These are phyloP conservation scores for Nymphalis c-album DNA, from an alignment of 2,888 invertebrate species.

Conservation along the genomic window DNA sequence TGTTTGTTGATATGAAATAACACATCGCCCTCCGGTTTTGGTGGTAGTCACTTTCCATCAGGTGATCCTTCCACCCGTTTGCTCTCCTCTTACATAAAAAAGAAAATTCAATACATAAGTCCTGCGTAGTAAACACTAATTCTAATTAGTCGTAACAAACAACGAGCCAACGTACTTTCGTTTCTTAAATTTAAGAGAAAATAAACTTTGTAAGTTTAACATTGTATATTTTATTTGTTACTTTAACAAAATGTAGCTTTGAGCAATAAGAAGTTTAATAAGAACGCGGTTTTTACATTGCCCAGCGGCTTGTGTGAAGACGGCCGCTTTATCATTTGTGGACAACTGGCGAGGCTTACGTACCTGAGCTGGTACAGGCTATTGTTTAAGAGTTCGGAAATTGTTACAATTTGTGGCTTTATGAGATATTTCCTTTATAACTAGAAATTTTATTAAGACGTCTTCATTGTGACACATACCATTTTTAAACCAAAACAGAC, in stretches of 20 bases:
- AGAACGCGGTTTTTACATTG: conserved; percentile 1
- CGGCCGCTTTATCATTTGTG: conserved; percentile 70
- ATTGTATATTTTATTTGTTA: neutral
- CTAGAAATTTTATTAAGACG: neutral
- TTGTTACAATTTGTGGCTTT: conserved; percentile 54
- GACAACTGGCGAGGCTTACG: conserved; percentile 68
- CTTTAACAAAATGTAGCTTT: neutral
- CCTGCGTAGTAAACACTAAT: too few species aligned
- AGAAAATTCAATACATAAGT: too few species aligned
- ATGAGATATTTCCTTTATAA: conserved; percentile 51
- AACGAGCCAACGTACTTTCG: neutral
- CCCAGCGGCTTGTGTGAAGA: conserved; percentile 21
- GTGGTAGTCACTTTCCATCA: too few species aligned
- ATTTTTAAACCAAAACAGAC: too few species aligned
- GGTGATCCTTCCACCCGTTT: too few species aligned
- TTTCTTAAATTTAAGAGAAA: too few species aligned
- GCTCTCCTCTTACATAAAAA: too few species aligned
- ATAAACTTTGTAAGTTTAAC: neutral
- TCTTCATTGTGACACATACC: too few species aligned
- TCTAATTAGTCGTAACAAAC: too few species aligned
- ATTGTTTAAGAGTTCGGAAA: conserved; percentile 51
- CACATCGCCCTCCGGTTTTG: too few species aligned
- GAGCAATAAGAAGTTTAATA: neutral
- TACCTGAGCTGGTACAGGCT: conserved; percentile 54
- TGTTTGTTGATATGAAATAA: too few species aligned